Evolutionary conservation across 2,888 invertebrate genomes (phyloP).

Genomic region (Glyphotaelius pellucidus): DNA sequence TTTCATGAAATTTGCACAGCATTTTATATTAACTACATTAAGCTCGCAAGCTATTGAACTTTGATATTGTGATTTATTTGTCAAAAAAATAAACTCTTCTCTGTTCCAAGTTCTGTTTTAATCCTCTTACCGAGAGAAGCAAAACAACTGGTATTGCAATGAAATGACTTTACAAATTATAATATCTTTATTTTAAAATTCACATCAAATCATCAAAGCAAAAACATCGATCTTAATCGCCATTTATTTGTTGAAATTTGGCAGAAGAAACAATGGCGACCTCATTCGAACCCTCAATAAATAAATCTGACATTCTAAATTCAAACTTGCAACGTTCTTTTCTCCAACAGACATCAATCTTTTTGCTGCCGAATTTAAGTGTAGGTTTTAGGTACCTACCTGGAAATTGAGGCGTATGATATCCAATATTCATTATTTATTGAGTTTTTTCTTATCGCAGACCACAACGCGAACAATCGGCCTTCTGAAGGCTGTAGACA

Average conservation of each 20-base stretch:
- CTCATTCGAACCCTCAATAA: neutral
- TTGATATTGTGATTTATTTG: too few species aligned
- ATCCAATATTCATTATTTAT: neutral
- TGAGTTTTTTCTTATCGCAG: neutral
- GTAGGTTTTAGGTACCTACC: neutral
- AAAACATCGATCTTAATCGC: too few species aligned
- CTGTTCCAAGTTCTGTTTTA: too few species aligned
- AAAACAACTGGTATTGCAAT: too few species aligned
- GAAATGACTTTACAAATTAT: too few species aligned
- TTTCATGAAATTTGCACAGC: too few species aligned
- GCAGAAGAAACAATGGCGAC: neutral
- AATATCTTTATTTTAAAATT: neutral
- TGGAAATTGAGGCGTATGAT: neutral
- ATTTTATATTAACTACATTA: too few species aligned
- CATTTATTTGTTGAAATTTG: neutral
- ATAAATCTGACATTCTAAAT: neutral
- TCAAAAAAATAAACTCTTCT: too few species aligned
- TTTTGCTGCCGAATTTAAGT: neutral
- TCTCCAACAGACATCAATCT: neutral
- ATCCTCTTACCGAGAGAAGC: too few species aligned
- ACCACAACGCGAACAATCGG: neutral
- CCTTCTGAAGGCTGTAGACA: neutral
- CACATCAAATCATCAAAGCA: too few species aligned
- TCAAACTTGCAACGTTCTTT: neutral
- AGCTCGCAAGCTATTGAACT: too few species aligned